phyloP scores from a whole-genome alignment of 2,797 vertebrate species.

The Lagodon rhomboides region DNA sequence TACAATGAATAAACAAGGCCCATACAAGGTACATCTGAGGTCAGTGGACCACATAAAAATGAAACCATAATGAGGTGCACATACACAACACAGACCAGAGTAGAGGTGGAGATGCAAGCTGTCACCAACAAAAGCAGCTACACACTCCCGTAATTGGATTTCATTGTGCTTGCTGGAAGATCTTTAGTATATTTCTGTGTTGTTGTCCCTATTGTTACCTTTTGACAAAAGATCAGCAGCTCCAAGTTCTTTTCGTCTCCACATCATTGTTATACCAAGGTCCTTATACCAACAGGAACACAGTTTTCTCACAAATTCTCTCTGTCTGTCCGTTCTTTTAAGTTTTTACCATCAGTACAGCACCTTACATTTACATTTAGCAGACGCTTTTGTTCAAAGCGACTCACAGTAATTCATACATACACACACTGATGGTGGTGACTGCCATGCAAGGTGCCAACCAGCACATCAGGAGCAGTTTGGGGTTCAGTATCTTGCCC shows the following conservation, averaged over 20 bases:
- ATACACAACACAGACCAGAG: not conserved
- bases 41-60: constrained; percentile 14
- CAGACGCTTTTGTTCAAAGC: no score
- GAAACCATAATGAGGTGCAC: constrained; percentile 27
- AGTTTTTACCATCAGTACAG: not conserved
- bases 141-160: constrained; percentile 45
- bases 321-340: not conserved
- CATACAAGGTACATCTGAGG: constrained; percentile 7
- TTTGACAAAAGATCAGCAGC: constrained; percentile 35
- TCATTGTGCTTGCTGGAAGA: constrained; percentile 21
- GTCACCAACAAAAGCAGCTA: constrained; percentile 33
- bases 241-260: constrained; percentile 6
- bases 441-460: no score
- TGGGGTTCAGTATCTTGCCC: no score
- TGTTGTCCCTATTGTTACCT: constrained; percentile 40
- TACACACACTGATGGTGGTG: no score
- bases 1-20: not conserved
- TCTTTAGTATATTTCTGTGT: constrained; percentile 27
- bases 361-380: no score
- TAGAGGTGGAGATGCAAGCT: not conserved
- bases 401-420: no score
- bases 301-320: not conserved
- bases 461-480: no score
- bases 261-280: constrained; percentile 6
- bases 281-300: constrained; percentile 6